Conservation (phyloP, 2,797 vertebrate species). For the Rhynchonycteris naso region DNA sequence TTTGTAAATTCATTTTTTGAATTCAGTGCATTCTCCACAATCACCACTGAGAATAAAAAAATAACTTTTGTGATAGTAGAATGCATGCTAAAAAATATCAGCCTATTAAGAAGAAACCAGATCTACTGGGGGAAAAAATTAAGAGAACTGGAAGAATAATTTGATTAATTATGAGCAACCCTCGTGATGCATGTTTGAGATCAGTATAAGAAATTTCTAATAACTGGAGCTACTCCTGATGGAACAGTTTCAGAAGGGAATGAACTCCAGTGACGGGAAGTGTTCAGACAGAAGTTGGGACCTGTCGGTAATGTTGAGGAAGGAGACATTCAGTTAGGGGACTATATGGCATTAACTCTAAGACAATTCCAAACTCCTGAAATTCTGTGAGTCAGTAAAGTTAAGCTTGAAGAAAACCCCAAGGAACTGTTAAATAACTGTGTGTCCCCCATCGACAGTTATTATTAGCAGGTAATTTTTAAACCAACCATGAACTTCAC, state of each 20-base stretch:
- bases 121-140: neutral
- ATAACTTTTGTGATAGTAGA: neutral
- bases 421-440: slow-evolving; percentile 60
- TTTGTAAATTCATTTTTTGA: neutral
- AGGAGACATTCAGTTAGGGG: slow-evolving; percentile 11
- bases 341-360: slow-evolving; percentile 55
- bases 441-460: neutral
- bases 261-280: neutral
- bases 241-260: slow-evolving; percentile 6
- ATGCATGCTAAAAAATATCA: neutral
- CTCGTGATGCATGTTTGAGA: neutral
- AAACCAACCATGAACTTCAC: slow-evolving; percentile 61
- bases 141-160: neutral
- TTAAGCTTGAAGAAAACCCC: slow-evolving; percentile 13
- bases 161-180: neutral
- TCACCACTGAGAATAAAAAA: neutral
- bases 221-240: neutral
- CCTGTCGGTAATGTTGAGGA: neutral
- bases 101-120: neutral
- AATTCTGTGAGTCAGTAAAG: slow-evolving; percentile 53
- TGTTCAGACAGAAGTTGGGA: neutral
- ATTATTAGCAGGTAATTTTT: slow-evolving; percentile 69
- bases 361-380: slow-evolving; percentile 34
- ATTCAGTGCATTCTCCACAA: neutral
- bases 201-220: neutral